Conservation (phyloP, 2,797 vertebrate species). For the Oryzias dopingdopingensis region DNA sequence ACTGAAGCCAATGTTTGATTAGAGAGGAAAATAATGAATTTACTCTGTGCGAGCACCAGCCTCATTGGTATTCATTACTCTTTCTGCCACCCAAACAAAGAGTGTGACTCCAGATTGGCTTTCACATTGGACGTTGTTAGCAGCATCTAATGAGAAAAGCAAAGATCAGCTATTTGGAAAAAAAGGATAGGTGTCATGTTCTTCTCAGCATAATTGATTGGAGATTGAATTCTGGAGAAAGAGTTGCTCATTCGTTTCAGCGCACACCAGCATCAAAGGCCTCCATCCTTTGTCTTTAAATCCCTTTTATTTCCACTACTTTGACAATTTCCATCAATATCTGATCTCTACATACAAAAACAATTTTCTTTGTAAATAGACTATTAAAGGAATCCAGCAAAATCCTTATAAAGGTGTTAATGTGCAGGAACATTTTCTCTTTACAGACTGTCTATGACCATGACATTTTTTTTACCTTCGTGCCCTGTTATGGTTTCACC, state of each 20-base stretch:
- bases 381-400: too few species aligned
- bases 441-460: too few species aligned
- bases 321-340: background rate
- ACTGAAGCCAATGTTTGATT: too few species aligned
- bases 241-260: constrained; percentile 16
- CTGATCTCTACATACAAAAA: background rate
- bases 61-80: constrained; percentile 15
- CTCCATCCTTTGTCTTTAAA: background rate
- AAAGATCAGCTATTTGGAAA: constrained; percentile 53
- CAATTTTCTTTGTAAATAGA: background rate
- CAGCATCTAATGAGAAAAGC: constrained; percentile 48
- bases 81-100: constrained; percentile 4
- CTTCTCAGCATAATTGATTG: constrained; percentile 29
- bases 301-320: constrained; percentile 1
- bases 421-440: too few species aligned
- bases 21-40: background rate
- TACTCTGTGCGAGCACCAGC: background rate
- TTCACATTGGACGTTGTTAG: constrained; percentile 40
- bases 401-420: too few species aligned
- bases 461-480: too few species aligned
- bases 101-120: constrained; percentile 11
- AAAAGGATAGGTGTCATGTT: constrained; percentile 37
- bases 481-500: too few species aligned
- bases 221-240: constrained; percentile 41
- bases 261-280: constrained; percentile 1